Conservation (phyloP, 2,797 vertebrate genomes). For the Ataeniobius toweri region DNA sequence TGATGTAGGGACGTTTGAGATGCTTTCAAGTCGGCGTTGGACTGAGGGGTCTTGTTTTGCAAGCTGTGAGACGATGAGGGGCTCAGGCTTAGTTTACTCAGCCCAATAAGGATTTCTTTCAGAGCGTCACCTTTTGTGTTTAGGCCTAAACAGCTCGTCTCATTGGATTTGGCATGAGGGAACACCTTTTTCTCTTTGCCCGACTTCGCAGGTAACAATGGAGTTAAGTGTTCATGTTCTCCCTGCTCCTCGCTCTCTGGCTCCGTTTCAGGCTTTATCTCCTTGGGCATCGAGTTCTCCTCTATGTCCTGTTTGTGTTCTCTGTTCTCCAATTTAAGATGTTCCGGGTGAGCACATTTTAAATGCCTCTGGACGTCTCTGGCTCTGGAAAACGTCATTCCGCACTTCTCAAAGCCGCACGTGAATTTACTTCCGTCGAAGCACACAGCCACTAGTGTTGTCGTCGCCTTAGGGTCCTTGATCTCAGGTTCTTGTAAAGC, state of each 20-base stretch:
- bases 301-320: conserved; percentile 73
- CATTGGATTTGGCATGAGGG: conserved; percentile 33
- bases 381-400: conserved; percentile 87
- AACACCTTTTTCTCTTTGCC: conserved; percentile 51
- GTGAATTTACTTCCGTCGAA: conserved; percentile 90
- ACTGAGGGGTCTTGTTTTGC: conserved; percentile 63
- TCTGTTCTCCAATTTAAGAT: conserved; percentile 85
- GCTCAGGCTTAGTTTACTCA: conserved; percentile 90
- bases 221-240: conserved; percentile 51
- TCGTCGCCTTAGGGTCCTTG: conserved; percentile 65
- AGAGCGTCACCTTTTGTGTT: conserved; percentile 78
- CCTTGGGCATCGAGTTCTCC: conserved; percentile 60
- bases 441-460: conserved; percentile 85
- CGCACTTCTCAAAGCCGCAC: conserved; percentile 91
- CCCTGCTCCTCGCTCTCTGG: conserved; percentile 70
- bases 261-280: conserved; percentile 51
- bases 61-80: conserved; percentile 60
- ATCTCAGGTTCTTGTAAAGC: conserved; percentile 34
- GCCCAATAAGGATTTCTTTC: conserved; percentile 86
- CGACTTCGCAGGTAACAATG: conserved; percentile 28
- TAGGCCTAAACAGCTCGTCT: conserved; percentile 50
- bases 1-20: conserved; percentile 75
- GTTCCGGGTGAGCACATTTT: conserved; percentile 87
- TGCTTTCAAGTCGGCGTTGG: conserved; percentile 69
- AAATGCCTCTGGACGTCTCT: conserved; percentile 90